Base-by-base conservation (phyloP, 2,888 invertebrate species). In the Meganola albula region DNA sequence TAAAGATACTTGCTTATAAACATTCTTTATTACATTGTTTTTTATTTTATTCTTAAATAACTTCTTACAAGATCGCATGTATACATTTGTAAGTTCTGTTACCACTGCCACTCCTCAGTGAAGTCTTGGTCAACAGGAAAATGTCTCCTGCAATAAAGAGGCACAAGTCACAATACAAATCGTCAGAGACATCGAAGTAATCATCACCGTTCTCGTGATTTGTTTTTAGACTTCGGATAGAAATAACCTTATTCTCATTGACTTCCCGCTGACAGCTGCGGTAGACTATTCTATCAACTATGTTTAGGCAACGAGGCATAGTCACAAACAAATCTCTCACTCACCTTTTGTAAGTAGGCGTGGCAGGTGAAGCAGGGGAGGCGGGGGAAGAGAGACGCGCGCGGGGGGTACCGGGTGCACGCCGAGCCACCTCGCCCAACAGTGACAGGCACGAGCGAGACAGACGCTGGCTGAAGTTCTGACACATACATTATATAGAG, bases 381-480 rank as follows among this genome's bases (percentile, higher is more conserved):
- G 54, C 55, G 34, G 49, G 65, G 1, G 48, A 60, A 9, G 52
- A 58, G 41, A 56, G 63, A 46, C 56, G 59, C 40, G 51, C 45
- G 40, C 53, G 63, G 24, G 51, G 55, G 14, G 56, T 25, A 16
- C 52, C 58, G 2, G 67, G 65, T 60, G 77, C 67, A 1, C 77
- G 62, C 0, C 86, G 76, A 27, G 79, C 65, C 48, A 84, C 86
- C 58, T 83, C 85, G 14, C 76, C 69, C 51, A 87, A 63, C 31
- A 87, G 64, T 1, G 82, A 79, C 31, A 83, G 59, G 47, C 86
- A 86, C 8, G 85, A 85, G 10, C 74, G 78, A 0, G 86, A 85
- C 11, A 87, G 54, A 0, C 86, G 79, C 58, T 87, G 86, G 55
- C 73, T 87, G 69, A 86, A 87, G 60, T 86, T 87, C 86, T 87